Evolutionary conservation across 37 sponge, comb jelly and placozoan species (phyloP).

Genomic region (Chondrosia reniformis): DNA sequence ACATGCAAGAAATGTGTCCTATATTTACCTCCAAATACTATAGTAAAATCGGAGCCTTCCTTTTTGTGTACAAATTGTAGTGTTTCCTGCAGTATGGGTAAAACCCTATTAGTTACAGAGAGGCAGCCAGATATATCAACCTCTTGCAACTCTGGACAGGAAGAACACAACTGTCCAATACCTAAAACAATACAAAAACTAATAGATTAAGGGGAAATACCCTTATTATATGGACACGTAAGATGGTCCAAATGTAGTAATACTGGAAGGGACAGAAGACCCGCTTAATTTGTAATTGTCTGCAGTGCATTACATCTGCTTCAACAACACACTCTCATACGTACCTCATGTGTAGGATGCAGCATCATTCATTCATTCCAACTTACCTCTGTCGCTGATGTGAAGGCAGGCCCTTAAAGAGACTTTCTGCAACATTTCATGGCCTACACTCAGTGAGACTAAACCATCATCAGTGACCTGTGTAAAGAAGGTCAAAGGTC

Average conservation of each 20-base stretch:
- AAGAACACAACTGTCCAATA: conserved; percentile 17
- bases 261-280: too few species aligned
- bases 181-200: too few species aligned
- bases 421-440: conserved; percentile 26
- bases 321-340: too few species aligned
- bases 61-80: background rate
- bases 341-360: too few species aligned
- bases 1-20: too few species aligned
- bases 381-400: conserved; percentile 32
- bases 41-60: background rate
- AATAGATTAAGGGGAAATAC: too few species aligned
- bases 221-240: too few species aligned
- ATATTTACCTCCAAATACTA: conserved; percentile 1
- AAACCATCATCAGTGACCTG: conserved; percentile 55
- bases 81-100: conserved; percentile 37
- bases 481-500: too few species aligned
- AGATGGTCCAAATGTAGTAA: too few species aligned
- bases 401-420: conserved; percentile 32
- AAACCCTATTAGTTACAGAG: conserved; percentile 22
- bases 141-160: conserved; percentile 23
- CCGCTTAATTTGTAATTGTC: too few species aligned
- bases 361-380: background rate
- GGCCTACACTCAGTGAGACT: background rate
- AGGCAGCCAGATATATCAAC: conserved; percentile 62
- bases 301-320: too few species aligned